Conservation (phyloP, 2,888 invertebrate genomes). For the Encarsia formosa region DNA sequence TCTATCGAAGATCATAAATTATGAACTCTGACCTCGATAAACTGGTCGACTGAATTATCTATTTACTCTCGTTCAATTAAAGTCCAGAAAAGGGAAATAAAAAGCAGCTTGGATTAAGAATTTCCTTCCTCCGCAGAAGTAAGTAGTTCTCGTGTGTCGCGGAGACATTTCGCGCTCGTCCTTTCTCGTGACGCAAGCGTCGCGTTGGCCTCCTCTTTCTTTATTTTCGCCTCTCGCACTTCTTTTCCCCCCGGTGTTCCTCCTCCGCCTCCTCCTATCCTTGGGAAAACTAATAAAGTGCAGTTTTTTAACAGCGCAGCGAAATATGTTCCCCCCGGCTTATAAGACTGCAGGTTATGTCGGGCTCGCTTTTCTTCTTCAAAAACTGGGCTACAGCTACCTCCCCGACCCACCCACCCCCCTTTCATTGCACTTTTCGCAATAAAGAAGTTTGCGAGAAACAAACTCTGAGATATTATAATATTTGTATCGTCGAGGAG, state of each 20-base stretch:
- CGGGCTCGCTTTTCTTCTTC: slow-evolving; percentile 23
- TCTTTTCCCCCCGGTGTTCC: too few species aligned
- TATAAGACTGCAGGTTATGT: slow-evolving; percentile 34
- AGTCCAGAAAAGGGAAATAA: too few species aligned
- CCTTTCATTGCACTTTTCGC: slow-evolving; percentile 29
- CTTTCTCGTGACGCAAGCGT: neutral
- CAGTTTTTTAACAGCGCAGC: slow-evolving; percentile 22
- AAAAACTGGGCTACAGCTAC: slow-evolving; percentile 13
- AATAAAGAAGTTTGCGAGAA: slow-evolving; percentile 14
- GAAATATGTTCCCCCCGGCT: slow-evolving; percentile 38
- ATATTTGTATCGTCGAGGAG: slow-evolving; percentile 2
- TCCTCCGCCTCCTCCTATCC: neutral
- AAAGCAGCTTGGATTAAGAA: too few species aligned
- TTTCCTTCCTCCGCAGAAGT: too few species aligned
- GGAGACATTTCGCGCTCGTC: too few species aligned
- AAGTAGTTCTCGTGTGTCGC: too few species aligned
- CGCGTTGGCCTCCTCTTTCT: neutral
- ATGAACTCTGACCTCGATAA: too few species aligned
- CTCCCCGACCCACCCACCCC: too few species aligned
- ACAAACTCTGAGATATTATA: slow-evolving; percentile 4
- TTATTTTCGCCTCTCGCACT: slow-evolving; percentile 13
- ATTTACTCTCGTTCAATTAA: too few species aligned
- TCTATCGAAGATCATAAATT: too few species aligned
- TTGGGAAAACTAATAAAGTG: slow-evolving; percentile 21
- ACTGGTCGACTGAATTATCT: too few species aligned